phyloP scores from a whole-genome alignment of 1,140 invertebrate species.

The Pissodes strobi region DNA sequence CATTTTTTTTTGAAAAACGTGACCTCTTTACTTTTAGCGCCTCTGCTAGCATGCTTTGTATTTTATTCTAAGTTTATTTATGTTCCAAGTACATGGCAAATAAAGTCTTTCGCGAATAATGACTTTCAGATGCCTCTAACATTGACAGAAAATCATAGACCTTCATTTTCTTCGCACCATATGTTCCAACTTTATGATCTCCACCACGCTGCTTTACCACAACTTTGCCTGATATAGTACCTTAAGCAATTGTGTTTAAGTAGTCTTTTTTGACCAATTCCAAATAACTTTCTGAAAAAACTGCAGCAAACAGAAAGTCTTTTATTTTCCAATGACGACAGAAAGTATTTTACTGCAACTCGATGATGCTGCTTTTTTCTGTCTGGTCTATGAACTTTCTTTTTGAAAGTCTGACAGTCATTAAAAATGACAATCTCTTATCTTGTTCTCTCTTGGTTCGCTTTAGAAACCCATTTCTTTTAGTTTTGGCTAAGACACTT shows the following conservation, averaged over 20 bases:
- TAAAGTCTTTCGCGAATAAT: conserved; percentile 6
- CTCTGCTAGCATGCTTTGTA: not conserved
- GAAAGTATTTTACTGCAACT: not conserved
- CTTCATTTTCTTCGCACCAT: not conserved
- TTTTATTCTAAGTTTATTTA: not conserved
- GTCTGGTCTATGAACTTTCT: not conserved
- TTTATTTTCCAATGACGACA: not conserved
- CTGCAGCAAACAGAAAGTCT: not conserved
- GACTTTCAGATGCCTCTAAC: not conserved
- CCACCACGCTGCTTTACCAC: not conserved
- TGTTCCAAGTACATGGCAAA: not conserved
- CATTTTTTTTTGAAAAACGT: conserved; percentile 11
- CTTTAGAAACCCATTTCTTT: too few relatives aligned
- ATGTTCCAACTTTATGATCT: not conserved
- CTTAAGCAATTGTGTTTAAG: not conserved
- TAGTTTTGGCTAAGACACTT: too few relatives aligned
- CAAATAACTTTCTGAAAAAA: not conserved
- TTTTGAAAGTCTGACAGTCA: not conserved
- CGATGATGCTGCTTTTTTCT: not conserved
- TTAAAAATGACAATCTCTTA: not conserved
- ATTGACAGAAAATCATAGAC: not conserved
- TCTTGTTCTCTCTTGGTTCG: too few relatives aligned
- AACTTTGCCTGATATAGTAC: not conserved
- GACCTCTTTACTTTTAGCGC: not conserved
- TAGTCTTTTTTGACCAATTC: not conserved